Evolutionary conservation across 2,797 vertebrate genomes (phyloP), one percentile per base, ranked within the genome.

Genomic region (Odontamblyopus rebecca): DNA sequence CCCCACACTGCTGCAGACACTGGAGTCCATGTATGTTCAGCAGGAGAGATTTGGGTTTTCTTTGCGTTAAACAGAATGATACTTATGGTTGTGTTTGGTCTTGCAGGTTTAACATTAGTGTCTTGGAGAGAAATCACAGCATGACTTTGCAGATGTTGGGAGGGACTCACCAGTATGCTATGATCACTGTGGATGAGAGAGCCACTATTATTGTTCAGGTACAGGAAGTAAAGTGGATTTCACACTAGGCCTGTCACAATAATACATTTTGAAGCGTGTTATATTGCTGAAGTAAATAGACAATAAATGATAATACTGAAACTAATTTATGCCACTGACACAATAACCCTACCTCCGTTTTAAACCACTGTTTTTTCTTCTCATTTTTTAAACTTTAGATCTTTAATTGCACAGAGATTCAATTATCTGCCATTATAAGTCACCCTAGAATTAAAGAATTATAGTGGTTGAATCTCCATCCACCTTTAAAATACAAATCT

Each of bases 171-270:
- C 76, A 1, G 73, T 97, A 94, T 3, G 78, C 92, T 44, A 88
- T 98, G 76, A 82, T 99, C 80, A 97, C 96, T n/a, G 73, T 98
- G 76, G 96, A 99, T 77, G 96, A 96, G 85, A 81, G 87, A 61
- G 98, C 96, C 1, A 93, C 93, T 8, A 53, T 98, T 44, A 48
- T 98, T 76, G 86, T 98, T 75, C 97, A 99, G 96, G 98, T 99
- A 91, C 29, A 0, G 8, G 32, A 5, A 23, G 67, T 2, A 23
- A 9, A 73, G 13, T 29, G 26, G 13, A 60, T 56, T 56, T 26
- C 13, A 60, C 27, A 16, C 12, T 7, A 35, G 35, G 7, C 35
- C 35, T 35, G 35, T 8, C 35, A 35, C 35, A 35, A 35, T 35
- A 35, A 35, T 7, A 35, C 4, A 32, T 32, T 32, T 6, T 32